Evolutionary conservation across 64 coral and sea anemone genomes (phyloP), one percentile per base, ranked within the genome.

Genomic region (Montipora capricornis): DNA sequence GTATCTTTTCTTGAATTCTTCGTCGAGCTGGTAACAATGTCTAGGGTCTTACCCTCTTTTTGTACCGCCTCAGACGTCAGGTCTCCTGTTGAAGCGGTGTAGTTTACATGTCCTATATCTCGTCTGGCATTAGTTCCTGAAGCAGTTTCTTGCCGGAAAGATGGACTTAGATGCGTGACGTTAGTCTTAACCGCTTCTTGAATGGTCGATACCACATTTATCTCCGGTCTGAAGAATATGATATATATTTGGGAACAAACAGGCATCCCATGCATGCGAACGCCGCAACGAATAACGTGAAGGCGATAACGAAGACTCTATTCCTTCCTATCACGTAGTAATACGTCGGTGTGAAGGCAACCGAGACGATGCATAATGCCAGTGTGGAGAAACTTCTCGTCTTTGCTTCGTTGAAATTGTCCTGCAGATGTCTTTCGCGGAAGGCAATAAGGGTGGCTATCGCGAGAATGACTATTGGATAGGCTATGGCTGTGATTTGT

Each of bases 311-410:
- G 13, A 96, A 49, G 22, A 91, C 92, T 17, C 90, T 92, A 26
- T 93, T 99, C 17, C 77, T 93, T 76, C 98, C 98, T 8, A 81
- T 29, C 10, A 96, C 98, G 53, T 94, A 99, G 1, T 95, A 91
- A 48, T 99, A 99, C 7, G 98, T 99, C 0, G 95, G 95, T 20
- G 96, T 94, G 47, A 99, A 99, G 0, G 98, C 95, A 9, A 96
- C 96, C 6, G 96, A 78, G 3, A 99, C 75, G 26, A 99, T 99
- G 10, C 98, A 94, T 3, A 99, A n/a, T 61, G 94, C 91, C 8
- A 96, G 94, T 5, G 98, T 94, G 0, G 95, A 76, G 75, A 99
- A 99, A 87, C 98, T 99, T 12, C 96, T 81, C 12, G 89, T 94
- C 76, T 99, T 99, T 0, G 98, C 92, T 67, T 99, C 95, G 81